These are phyloP conservation scores for Calliphora vomitoria DNA, from an alignment of 2,888 invertebrate species.

Conservation along the genomic window DNA sequence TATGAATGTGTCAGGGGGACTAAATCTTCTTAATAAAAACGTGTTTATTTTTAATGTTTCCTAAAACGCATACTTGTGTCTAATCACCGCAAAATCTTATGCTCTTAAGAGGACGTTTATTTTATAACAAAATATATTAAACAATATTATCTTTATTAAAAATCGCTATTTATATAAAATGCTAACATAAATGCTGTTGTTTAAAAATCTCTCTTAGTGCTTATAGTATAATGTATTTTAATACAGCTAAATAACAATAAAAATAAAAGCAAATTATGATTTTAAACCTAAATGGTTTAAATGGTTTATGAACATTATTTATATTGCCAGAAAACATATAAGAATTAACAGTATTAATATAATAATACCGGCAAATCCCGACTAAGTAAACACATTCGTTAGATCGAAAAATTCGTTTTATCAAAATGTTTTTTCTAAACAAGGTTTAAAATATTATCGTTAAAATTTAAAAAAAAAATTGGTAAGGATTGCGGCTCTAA, in stretches of 20 bases:
- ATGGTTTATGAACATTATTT: background rate
- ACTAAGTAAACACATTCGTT: no score
- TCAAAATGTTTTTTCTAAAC: no score
- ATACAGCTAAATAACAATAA: background rate
- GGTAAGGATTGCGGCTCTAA: no score
- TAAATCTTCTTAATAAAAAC: background rate
- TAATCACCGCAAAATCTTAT: background rate
- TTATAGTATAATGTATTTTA: background rate
- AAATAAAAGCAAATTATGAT: background rate
- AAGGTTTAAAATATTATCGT: no score
- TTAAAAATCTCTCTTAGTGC: background rate
- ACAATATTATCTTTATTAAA: conserved; percentile 1
- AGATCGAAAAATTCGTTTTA: no score
- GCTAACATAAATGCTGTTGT: background rate
- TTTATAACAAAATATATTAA: background rate
- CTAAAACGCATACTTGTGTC: background rate
- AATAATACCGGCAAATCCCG: no score
- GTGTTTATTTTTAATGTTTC: background rate
- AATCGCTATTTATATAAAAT: background rate
- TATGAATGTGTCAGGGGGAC: background rate
- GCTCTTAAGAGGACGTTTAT: background rate
- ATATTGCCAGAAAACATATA: background rate
- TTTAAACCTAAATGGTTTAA: background rate
- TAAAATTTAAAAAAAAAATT: no score
- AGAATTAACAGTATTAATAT: background rate